phyloP scores from a whole-genome alignment of 2,113 vertebrate genomes.

The Toxotes jaculatrix region DNA sequence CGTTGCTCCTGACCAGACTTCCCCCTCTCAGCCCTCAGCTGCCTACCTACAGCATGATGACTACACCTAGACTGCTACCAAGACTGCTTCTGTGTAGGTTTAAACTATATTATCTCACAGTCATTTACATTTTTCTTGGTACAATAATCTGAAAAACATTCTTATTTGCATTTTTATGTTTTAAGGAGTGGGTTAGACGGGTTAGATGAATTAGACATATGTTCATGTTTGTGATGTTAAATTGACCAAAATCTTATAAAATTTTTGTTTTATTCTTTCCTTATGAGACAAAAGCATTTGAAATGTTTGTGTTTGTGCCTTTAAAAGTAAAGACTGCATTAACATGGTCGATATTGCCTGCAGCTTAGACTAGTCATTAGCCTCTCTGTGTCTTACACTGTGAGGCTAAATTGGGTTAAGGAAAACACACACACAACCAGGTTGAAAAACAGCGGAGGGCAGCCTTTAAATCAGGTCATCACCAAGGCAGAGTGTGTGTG shows the following conservation, averaged over 20 bases:
- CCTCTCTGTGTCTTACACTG: slow-evolving; percentile 68
- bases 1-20: slow-evolving; percentile 27
- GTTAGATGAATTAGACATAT: not conserved
- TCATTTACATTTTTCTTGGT: slow-evolving; percentile 8
- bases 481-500: slow-evolving; percentile 48
- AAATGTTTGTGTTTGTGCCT: slow-evolving; percentile 32
- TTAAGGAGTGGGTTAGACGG: not conserved
- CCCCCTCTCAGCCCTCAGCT: slow-evolving; percentile 20
- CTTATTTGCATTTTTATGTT: not conserved
- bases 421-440: slow-evolving; percentile 69
- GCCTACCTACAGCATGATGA: slow-evolving; percentile 21
- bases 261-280: not conserved
- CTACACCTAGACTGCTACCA: not conserved
- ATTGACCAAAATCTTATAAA: not conserved
- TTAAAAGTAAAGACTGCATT: slow-evolving; percentile 45
- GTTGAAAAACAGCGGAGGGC: slow-evolving; percentile 69
- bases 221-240: slow-evolving; percentile 5
- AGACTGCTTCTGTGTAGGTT: slow-evolving; percentile 26
- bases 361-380: slow-evolving; percentile 69
- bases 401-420: slow-evolving; percentile 76
- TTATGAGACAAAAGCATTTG: not conserved
- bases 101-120: not conserved
- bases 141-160: slow-evolving; percentile 6
- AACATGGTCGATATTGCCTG: slow-evolving; percentile 54
- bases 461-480: slow-evolving; percentile 81